Evolutionary conservation across 2,888 invertebrate genomes (phyloP).

Genomic region (Macrosoma leucophasiata): DNA sequence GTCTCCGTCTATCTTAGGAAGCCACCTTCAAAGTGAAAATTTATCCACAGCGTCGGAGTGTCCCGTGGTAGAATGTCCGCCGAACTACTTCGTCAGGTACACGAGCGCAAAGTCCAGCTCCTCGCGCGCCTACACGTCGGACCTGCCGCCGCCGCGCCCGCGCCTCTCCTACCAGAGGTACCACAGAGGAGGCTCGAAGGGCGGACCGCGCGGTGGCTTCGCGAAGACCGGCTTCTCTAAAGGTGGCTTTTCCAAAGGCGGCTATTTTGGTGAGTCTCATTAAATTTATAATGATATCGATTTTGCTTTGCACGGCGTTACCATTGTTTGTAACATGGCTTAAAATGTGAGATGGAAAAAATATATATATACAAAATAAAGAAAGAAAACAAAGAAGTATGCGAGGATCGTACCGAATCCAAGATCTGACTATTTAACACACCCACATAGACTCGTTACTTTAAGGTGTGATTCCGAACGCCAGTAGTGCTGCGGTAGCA

Average conservation of each 20-base stretch:
- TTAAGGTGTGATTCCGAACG: no score
- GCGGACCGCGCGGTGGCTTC: conserved; percentile 41
- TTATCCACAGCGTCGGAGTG: conserved; percentile 53
- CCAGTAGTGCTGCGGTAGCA: no score
- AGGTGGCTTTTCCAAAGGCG: conserved; percentile 41
- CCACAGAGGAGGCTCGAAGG: conserved; percentile 39
- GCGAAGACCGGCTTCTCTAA: conserved; percentile 35
- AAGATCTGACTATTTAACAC: no score
- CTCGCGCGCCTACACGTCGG: conserved; percentile 81
- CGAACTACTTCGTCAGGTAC: conserved; percentile 73
- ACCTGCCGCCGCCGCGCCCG: conserved; percentile 58
- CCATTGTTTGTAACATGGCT: no score
- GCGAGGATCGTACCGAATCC: no score
- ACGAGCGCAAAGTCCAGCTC: conserved; percentile 63
- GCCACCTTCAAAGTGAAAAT: no score
- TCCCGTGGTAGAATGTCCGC: conserved; percentile 76
- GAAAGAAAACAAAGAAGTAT: no score
- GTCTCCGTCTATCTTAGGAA: no score
- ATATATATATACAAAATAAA: no score
- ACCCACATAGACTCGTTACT: no score
- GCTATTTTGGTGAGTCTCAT: conserved; percentile 20
- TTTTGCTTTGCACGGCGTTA: no score
- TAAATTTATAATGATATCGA: not conserved
- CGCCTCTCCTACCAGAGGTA: conserved; percentile 54
- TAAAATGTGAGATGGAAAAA: no score